Evolutionary conservation across 2,113 vertebrate genomes (phyloP).

Genomic region (Erythrocercus mccallii): DNA sequence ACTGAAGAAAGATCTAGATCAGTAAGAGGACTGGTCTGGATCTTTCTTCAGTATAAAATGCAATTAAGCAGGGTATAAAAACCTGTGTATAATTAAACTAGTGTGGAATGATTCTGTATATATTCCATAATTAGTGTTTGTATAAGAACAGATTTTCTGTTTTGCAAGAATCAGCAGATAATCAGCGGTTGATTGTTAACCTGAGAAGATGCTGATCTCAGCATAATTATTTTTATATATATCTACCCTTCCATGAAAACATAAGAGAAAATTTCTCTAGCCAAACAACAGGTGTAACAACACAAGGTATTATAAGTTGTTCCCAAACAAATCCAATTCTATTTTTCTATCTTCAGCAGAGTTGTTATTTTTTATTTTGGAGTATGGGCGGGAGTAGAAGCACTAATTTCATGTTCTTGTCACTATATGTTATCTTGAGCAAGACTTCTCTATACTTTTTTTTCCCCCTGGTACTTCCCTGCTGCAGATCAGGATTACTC

Average conservation of each 20-base stretch:
- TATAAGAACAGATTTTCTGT: slow-evolving; percentile 51
- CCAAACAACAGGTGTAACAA: not conserved
- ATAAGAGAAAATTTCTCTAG: not conserved
- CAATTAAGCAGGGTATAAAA: slow-evolving; percentile 52
- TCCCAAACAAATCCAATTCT: not conserved
- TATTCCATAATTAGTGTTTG: slow-evolving; percentile 71
- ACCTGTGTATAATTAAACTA: slow-evolving; percentile 60
- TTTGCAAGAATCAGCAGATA: slow-evolving; percentile 67
- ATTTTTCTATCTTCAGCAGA: not conserved
- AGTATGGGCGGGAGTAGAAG: not conserved
- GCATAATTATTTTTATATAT: slow-evolving; percentile 25
- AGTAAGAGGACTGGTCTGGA: slow-evolving; percentile 33
- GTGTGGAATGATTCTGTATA: slow-evolving; percentile 60
- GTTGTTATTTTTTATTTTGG: not conserved
- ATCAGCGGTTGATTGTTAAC: slow-evolving; percentile 55
- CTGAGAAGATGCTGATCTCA: slow-evolving; percentile 52
- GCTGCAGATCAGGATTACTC: not conserved
- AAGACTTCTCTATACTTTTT: not conserved
- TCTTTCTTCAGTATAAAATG: slow-evolving; percentile 48
- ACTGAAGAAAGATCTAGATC: not conserved
- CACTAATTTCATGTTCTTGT: not conserved
- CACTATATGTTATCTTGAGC: not conserved
- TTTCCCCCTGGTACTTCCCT: not conserved
- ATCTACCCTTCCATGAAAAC: not conserved
- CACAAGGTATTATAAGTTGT: not conserved